Percentiles rank a stretch among this genome's conserved stretches.
These are phyloP conservation scores for Pterophyllum scalare DNA, from an alignment of 2,113 vertebrate genomes.

Conservation along the genomic window DNA sequence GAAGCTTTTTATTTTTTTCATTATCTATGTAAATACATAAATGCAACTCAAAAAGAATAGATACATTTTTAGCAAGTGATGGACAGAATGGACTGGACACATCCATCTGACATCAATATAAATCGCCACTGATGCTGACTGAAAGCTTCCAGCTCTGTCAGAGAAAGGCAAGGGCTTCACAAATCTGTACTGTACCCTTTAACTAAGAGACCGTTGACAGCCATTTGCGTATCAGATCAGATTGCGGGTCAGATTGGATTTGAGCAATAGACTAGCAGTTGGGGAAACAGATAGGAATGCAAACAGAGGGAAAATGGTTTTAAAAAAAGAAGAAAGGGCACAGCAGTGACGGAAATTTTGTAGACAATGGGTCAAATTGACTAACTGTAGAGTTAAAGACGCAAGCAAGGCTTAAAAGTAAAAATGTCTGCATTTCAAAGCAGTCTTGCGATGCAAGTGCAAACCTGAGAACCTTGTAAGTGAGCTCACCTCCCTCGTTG, in stretches of 20 bases:
- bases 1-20: neutral
- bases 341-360: neutral
- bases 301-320: neutral
- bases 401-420: neutral
- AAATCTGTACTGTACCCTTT: neutral
- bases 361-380: neutral
- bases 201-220: neutral
- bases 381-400: neutral
- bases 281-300: neutral
- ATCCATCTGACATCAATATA: neutral
- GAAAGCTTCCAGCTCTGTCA: neutral
- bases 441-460: neutral
- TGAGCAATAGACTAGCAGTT: neutral
- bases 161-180: neutral
- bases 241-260: neutral
- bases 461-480: neutral
- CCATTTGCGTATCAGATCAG: neutral
- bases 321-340: neutral
- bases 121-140: neutral
- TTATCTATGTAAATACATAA: neutral
- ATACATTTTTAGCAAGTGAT: conserved; percentile 2
- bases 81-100: neutral
- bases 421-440: conserved; percentile 5
- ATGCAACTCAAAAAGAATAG: neutral
- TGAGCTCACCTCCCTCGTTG: neutral